A percentile compares a stretch with the other conserved stretches of the same genome.
Evolutionary conservation across 2,888 invertebrate species (phyloP).

Genomic region (Meta bourneti): DNA sequence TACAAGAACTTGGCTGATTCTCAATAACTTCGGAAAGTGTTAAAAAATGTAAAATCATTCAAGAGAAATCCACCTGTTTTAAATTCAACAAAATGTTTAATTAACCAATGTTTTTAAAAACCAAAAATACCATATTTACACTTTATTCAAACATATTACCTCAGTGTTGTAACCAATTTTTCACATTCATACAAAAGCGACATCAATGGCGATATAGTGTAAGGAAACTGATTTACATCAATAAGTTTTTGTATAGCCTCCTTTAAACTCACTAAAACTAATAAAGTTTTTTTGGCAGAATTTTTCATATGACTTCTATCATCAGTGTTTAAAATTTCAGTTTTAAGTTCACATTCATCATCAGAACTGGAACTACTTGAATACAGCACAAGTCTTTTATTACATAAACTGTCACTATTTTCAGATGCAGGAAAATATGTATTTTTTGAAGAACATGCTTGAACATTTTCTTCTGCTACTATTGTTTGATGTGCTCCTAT

Average conservation of each 20-base stretch:
- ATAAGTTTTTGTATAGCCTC: constrained; percentile 41
- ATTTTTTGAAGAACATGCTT: not conserved
- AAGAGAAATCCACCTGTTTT: too few species aligned
- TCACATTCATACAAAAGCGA: constrained; percentile 31
- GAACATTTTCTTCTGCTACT: not conserved
- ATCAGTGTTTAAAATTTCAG: not conserved
- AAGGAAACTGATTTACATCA: constrained; percentile 60
- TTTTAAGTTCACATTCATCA: constrained; percentile 28
- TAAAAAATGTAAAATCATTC: too few species aligned
- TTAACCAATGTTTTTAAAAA: not conserved
- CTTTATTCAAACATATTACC: not conserved
- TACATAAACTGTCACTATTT: not conserved
- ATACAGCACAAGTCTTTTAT: constrained; percentile 37
- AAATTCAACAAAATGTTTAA: too few species aligned
- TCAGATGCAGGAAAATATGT: not conserved
- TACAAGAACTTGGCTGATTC: too few species aligned
- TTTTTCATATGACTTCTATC: too few species aligned
- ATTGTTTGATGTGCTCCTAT: constrained; percentile 11
- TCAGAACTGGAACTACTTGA: constrained; percentile 61
- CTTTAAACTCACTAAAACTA: constrained; percentile 46
- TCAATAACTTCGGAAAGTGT: too few species aligned
- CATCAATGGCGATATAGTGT: constrained; percentile 49
- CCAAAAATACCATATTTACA: not conserved
- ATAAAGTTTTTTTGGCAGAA: not conserved
- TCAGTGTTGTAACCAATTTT: not conserved